Evolutionary conservation across 1,140 invertebrate genomes (phyloP).

Genomic region (Sminthurides bifidus): DNA sequence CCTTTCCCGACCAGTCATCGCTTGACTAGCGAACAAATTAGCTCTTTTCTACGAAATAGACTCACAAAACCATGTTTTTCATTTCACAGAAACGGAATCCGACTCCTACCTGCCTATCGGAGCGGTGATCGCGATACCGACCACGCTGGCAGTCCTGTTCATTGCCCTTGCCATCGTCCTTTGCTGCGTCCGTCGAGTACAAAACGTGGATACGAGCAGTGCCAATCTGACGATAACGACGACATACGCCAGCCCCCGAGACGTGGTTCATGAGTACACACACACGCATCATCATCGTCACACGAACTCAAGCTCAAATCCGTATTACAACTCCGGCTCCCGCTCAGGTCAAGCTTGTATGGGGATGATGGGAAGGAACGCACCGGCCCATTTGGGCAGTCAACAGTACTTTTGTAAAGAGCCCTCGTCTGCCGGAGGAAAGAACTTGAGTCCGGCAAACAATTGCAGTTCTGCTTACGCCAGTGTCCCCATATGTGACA

Average conservation of each 20-base stretch:
- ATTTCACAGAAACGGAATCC: not conserved
- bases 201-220: not conserved
- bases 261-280: slow-evolving; percentile 6
- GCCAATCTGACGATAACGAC: slow-evolving; percentile 1
- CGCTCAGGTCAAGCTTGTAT: not conserved
- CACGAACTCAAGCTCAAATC: not conserved
- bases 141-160: slow-evolving; percentile 17
- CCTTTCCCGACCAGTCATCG: not conserved
- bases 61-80: not conserved
- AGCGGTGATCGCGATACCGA: slow-evolving; percentile 18
- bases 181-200: slow-evolving; percentile 15
- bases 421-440: not conserved
- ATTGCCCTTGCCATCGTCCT: slow-evolving; percentile 18
- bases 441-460: not conserved
- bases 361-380: not conserved
- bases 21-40: too few relatives aligned
- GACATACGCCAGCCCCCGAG: slow-evolving; percentile 20
- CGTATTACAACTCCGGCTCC: slow-evolving; percentile 11
- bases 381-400: slow-evolving; percentile 9
- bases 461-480: slow-evolving; percentile 26
- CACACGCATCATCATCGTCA: slow-evolving; percentile 6
- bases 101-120: slow-evolving; percentile 17
- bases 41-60: too few relatives aligned
- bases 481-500: slow-evolving; percentile 21
- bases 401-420: slow-evolving; percentile 16